Conservation (phyloP, 2,113 vertebrate genomes). For the Cephalopterus ornatus region DNA sequence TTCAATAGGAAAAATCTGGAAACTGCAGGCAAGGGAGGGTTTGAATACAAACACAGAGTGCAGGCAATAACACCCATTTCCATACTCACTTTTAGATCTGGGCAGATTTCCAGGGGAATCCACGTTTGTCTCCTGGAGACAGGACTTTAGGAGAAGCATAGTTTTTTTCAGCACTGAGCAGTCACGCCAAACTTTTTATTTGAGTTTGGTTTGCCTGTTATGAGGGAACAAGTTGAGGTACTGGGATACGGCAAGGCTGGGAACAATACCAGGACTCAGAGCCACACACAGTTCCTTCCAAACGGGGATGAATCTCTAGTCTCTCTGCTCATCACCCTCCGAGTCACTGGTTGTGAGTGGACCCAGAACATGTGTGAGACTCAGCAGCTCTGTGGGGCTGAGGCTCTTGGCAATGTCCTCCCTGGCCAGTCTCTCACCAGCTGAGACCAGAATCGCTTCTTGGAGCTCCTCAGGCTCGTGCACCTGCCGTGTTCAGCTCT, state of each 20-base stretch:
- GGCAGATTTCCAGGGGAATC: constrained; percentile 11
- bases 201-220: not conserved
- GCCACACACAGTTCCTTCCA: not conserved
- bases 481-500: not conserved
- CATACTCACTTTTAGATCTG: not conserved
- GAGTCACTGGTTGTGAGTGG: not conserved
- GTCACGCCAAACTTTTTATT: not conserved
- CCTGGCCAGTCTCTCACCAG: not conserved
- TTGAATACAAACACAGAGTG: not conserved
- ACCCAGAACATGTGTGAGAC: not conserved
- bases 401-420: not conserved
- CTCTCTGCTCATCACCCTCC: not conserved
- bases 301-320: not conserved
- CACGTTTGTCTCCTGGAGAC: not conserved
- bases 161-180: not conserved
- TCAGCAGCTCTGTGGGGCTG: not conserved
- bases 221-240: not conserved
- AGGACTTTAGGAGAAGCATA: not conserved
- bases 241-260: not conserved
- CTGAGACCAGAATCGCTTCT: not conserved
- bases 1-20: not conserved
- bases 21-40: not conserved
- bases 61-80: not conserved
- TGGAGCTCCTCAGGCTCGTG: not conserved
- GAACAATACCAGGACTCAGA: not conserved